Base-by-base conservation (phyloP, 2,888 invertebrate genomes). In the Platycheirus rosarum region DNA sequence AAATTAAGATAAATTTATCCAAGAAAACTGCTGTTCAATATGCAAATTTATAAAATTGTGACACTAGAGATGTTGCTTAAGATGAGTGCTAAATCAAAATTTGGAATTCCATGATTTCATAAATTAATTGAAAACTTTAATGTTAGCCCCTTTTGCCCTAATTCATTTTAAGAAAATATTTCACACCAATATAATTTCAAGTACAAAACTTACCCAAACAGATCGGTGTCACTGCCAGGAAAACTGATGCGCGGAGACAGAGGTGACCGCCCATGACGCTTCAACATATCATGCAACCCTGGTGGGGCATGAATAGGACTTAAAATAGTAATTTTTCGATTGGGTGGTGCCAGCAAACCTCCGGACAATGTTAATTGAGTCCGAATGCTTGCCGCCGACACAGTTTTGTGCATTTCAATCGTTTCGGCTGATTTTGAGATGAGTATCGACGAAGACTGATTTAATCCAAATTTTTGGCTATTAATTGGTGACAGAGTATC, bases 261-360 rank as follows among this genome's bases (percentile, higher is more conserved):
- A 0, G 91, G 91, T 20, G 90, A 90, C 14, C 90, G 86, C 2
- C 91, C 91, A 13, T 88, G 87, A 20, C 90, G 87, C 71, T 89
- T 90, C 3, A 91, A 85, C 86, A 90, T 87, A 44, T 91, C 91
- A 66, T 90, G 90, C 8, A 95, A 91, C 86, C 95, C 95, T 0
- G 93, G 92, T 84, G 93, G 92, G 3, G 92, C 91, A 74, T 94
- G 94, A 87, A 94, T 92, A 0, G 96, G 96, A 85, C 96, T 96
- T 74, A 96, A 91, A 74, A 96, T 96, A 42, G 95, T 96, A 62
- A 96, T 92, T 85, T 92, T 93, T 11, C 94, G 89, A 86, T 89
- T 91, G 5, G 91, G 91, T 16, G 91, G 91, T 0, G 91, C 91
- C 78, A 91, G 80, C 2, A 91, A 85, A 4, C 90, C 90, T 5